Evolutionary conservation across 2,797 vertebrate species (phyloP).

Genomic region (Ispidina picta): DNA sequence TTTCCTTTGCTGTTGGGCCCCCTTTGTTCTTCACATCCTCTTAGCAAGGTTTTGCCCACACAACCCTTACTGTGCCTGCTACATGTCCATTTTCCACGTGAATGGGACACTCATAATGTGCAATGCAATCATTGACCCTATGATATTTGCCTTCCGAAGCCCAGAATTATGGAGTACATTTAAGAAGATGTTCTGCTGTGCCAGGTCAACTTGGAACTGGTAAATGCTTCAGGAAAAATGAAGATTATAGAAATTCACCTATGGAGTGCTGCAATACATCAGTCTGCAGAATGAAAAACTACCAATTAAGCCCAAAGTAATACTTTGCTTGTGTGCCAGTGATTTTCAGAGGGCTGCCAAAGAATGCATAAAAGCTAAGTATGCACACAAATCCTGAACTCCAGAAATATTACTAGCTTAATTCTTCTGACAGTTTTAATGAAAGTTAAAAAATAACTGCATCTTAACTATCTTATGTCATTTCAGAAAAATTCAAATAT

Average conservation of each 20-base stretch:
- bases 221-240: not conserved
- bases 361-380: not conserved
- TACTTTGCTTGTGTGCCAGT: not conserved
- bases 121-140: constrained; percentile 90
- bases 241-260: not conserved
- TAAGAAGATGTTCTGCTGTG: constrained; percentile 84
- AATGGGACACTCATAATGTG: constrained; percentile 91
- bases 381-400: not conserved
- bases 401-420: not conserved
- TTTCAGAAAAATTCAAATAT: not conserved
- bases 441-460: not conserved
- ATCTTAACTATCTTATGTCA: not conserved
- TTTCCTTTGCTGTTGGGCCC: constrained; percentile 92
- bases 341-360: not conserved
- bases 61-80: constrained; percentile 95
- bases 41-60: constrained; percentile 87
- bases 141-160: constrained; percentile 94
- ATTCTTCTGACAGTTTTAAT: not conserved
- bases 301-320: not conserved
- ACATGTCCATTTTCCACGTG: constrained; percentile 90
- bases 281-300: not conserved
- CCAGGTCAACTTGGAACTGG: constrained; percentile 31
- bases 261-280: not conserved
- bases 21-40: constrained; percentile 91
- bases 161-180: constrained; percentile 88